Conservation (phyloP, 2,888 invertebrate genomes). For the Marasmarcha lunaedactyla region DNA sequence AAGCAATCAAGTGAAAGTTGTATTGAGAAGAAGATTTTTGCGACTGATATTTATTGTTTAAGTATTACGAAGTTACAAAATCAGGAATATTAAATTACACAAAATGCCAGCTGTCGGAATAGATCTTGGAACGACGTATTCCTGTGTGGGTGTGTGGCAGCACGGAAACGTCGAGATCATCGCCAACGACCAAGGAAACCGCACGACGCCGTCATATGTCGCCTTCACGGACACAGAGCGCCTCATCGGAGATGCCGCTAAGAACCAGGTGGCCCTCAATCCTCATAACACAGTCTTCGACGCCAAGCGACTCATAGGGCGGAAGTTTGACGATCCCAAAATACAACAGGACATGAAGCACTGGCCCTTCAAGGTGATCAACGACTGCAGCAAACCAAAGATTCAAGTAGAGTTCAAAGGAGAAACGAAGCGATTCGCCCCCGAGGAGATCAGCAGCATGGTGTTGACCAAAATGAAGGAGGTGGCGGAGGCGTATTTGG, state of each 20-base stretch:
- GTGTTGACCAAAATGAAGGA: conserved; percentile 69
- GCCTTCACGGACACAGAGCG: conserved; percentile 88
- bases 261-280: conserved; percentile 85
- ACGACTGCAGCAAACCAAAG: conserved; percentile 75
- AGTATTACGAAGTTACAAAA: no score
- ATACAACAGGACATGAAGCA: conserved; percentile 85
- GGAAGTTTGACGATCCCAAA: conserved; percentile 79
- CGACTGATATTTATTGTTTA: no score
- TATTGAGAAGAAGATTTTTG: no score
- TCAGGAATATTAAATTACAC: no score
- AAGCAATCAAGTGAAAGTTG: no score
- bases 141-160: conserved; percentile 88
- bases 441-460: conserved; percentile 81
- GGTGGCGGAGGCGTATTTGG: conserved; percentile 79
- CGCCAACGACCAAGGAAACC: conserved; percentile 90
- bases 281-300: conserved; percentile 81
- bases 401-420: conserved; percentile 77
- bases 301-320: conserved; percentile 82
- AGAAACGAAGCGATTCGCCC: conserved; percentile 73
- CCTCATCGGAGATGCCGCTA: conserved; percentile 88
- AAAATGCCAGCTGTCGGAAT: conserved; percentile 58
- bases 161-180: conserved; percentile 86
- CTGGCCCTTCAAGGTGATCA: conserved; percentile 84
- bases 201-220: conserved; percentile 89
- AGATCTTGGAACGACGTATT: conserved; percentile 89